Evolutionary conservation across 2,113 vertebrate genomes (phyloP).

Genomic region (Chaetops frenatus): DNA sequence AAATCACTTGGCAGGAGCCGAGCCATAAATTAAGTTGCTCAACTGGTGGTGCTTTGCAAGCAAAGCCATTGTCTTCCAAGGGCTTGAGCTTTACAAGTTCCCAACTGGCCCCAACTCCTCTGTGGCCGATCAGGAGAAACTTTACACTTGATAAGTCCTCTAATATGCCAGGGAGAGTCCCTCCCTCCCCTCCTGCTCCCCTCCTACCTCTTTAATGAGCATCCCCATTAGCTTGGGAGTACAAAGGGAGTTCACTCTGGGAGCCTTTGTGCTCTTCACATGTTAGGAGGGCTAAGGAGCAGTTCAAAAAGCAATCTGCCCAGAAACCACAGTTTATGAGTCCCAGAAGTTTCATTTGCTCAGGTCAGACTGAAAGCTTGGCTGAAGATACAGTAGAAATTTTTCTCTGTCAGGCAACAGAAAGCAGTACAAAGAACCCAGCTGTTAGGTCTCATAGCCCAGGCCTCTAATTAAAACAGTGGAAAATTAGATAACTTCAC

Average conservation of each 20-base stretch:
- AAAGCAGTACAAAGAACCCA: slow-evolving; percentile 88
- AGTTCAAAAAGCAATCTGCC: slow-evolving; percentile 71
- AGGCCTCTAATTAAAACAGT: slow-evolving; percentile 99
- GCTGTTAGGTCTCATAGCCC: slow-evolving; percentile 91
- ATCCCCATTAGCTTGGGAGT: slow-evolving; percentile 57
- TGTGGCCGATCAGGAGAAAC: background rate
- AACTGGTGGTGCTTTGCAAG: background rate
- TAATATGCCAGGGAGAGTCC: background rate
- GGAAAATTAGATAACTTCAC: slow-evolving; percentile 99
- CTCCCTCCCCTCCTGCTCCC: background rate
- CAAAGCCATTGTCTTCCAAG: background rate
- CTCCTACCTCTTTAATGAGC: slow-evolving; percentile 38
- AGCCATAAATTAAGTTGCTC: slow-evolving; percentile 24
- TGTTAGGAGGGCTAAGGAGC: slow-evolving; percentile 52
- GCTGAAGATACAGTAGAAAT: slow-evolving; percentile 79
- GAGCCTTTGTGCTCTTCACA: slow-evolving; percentile 63
- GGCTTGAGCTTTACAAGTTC: background rate
- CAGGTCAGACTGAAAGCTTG: slow-evolving; percentile 81
- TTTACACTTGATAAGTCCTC: background rate
- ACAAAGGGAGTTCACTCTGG: slow-evolving; percentile 65
- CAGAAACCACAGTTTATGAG: slow-evolving; percentile 77
- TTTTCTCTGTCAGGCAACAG: slow-evolving; percentile 96
- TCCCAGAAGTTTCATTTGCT: slow-evolving; percentile 72
- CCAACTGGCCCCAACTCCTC: background rate
- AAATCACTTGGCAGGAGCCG: slow-evolving; percentile 28